Percentiles rank a stretch among this genome's conserved stretches.
These are phyloP conservation scores for Lethenteron reissneri DNA, from an alignment of 2,113 vertebrate genomes.

Conservation along the genomic window DNA sequence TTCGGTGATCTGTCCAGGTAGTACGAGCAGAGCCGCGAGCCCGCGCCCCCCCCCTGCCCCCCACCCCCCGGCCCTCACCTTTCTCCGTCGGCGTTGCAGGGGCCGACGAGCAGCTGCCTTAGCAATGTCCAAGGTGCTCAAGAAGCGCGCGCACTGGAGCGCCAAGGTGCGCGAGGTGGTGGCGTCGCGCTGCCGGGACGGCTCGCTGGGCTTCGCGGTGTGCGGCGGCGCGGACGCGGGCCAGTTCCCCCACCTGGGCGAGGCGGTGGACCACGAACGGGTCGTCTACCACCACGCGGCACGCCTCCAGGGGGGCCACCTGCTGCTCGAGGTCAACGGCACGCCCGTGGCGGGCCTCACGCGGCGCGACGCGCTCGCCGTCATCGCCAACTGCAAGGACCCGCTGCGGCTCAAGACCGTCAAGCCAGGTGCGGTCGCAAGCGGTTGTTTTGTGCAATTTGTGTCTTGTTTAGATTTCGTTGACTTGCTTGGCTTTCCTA, in stretches of 20 bases:
- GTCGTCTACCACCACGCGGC: slow-evolving; percentile 31
- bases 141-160: slow-evolving; percentile 82
- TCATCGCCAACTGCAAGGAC: slow-evolving; percentile 72
- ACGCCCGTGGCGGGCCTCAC: slow-evolving; percentile 86
- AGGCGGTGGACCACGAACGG: slow-evolving; percentile 28
- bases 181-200: slow-evolving; percentile 49
- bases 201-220: slow-evolving; percentile 45
- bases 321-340: slow-evolving; percentile 81
- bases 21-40: no score
- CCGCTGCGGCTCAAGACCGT: slow-evolving; percentile 71
- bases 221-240: slow-evolving; percentile 63
- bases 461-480: no score
- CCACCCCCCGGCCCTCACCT: no score
- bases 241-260: slow-evolving; percentile 65
- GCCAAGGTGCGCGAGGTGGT: slow-evolving; percentile 66
- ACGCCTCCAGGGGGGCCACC: slow-evolving; percentile 39
- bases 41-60: no score
- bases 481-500: no score
- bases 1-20: no score
- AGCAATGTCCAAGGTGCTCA: slow-evolving; percentile 71
- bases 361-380: slow-evolving; percentile 62
- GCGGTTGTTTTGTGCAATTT: no score
- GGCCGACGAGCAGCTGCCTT: no score
- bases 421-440: slow-evolving; percentile 43
- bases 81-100: no score